phyloP scores from a whole-genome alignment of 1,140 invertebrate genomes.

The Manduca sexta region DNA sequence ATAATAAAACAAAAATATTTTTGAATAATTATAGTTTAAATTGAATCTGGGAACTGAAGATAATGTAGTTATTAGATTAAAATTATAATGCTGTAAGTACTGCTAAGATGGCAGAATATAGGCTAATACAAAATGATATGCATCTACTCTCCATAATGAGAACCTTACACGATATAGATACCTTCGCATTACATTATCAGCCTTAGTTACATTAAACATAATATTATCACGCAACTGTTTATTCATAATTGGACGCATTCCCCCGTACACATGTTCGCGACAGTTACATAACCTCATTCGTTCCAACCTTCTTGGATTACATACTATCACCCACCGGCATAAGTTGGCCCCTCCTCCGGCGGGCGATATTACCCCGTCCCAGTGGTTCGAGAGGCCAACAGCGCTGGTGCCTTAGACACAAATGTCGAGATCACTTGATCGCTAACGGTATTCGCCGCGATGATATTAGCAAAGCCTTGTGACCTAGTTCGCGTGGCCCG shows the following conservation, averaged over 20 bases:
- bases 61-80: too few species aligned
- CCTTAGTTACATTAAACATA: neutral
- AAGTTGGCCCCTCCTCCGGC: conserved; percentile 13
- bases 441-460: conserved; percentile 42
- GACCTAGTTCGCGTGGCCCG: conserved; percentile 49
- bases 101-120: too few species aligned
- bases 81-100: too few species aligned
- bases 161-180: too few species aligned
- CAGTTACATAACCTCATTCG: conserved; percentile 43
- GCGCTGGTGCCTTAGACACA: conserved; percentile 17
- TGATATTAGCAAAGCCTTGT: conserved; percentile 62
- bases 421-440: conserved; percentile 40
- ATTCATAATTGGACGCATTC: too few species aligned
- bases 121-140: too few species aligned
- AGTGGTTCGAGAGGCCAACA: neutral
- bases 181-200: neutral
- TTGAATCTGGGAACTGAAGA: too few species aligned
- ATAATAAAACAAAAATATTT: too few species aligned
- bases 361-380: neutral
- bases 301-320: conserved; percentile 37
- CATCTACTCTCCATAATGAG: too few species aligned
- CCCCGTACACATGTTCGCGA: conserved; percentile 24
- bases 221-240: too few species aligned
- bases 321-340: conserved; percentile 14
- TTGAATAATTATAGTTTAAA: too few species aligned